A percentile compares a stretch with the other conserved stretches of the same genome.
Conservation (phyloP, 64 coral and sea anemone genomes). For the Pachyseris speciosa region DNA sequence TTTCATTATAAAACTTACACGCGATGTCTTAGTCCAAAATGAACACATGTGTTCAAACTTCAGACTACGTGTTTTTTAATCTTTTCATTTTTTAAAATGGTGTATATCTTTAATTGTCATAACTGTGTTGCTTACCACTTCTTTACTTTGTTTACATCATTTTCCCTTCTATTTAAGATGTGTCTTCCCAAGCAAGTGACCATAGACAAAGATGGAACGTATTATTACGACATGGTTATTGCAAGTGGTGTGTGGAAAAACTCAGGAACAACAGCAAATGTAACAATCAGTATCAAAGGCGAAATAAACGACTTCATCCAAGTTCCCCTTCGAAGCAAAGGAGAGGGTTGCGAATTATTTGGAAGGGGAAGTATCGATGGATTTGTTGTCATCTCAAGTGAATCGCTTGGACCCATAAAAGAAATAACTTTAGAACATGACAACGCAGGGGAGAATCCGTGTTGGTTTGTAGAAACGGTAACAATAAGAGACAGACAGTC, state of each 20-base stretch:
- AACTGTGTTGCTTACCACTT: not conserved
- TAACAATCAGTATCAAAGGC: not conserved
- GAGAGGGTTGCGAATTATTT: not conserved
- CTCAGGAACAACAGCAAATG: slow-evolving; percentile 36
- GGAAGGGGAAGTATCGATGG: slow-evolving; percentile 30
- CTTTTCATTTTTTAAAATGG: not conserved
- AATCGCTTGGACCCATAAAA: slow-evolving; percentile 8
- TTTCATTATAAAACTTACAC: too few relatives aligned
- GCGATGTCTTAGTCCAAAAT: too few relatives aligned
- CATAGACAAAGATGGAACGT: not conserved
- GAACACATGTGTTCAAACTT: too few relatives aligned
- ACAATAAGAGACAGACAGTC: slow-evolving; percentile 29
- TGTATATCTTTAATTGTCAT: not conserved
- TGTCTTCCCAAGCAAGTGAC: not conserved
- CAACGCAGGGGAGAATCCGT: slow-evolving; percentile 27
- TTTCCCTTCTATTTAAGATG: not conserved
- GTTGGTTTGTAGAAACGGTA: slow-evolving; percentile 24
- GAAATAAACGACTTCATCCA: not conserved
- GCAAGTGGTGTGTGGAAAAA: slow-evolving; percentile 17
- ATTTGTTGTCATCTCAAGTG: slow-evolving; percentile 1
- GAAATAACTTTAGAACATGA: slow-evolving; percentile 45
- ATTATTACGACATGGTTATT: slow-evolving; percentile 31
- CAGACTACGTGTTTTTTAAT: not conserved
- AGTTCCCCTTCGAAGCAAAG: not conserved
- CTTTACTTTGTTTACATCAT: not conserved